These are phyloP conservation scores for Abscondita cerata DNA, from an alignment of 2,888 invertebrate genomes.

Conservation along the genomic window DNA sequence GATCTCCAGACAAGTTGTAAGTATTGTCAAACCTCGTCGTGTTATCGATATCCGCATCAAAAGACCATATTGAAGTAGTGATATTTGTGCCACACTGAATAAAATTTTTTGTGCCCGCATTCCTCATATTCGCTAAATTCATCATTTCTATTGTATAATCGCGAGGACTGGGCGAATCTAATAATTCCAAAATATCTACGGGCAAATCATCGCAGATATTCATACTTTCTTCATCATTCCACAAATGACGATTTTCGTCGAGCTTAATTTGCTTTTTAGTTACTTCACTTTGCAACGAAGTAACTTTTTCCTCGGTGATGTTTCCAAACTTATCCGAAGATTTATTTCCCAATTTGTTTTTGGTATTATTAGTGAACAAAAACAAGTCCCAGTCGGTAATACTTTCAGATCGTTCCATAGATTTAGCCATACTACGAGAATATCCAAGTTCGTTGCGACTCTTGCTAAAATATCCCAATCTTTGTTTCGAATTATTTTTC, in stretches of 20 bases:
- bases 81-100: constrained; percentile 62
- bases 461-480: constrained; percentile 39
- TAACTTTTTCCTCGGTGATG: constrained; percentile 21
- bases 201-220: constrained; percentile 68
- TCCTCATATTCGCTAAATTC: constrained; percentile 49
- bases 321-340: constrained; percentile 18
- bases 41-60: constrained; percentile 37
- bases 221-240: constrained; percentile 45
- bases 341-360: constrained; percentile 19
- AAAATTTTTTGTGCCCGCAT: constrained; percentile 50
- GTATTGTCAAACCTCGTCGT: constrained; percentile 42
- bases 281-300: constrained; percentile 10
- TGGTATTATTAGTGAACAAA: constrained; percentile 54
- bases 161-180: constrained; percentile 65
- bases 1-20: constrained; percentile 40
- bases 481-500: constrained; percentile 39
- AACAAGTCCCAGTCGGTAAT: constrained; percentile 66
- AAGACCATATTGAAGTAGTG: constrained; percentile 64
- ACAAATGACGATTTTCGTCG: constrained; percentile 24
- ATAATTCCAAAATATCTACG: constrained; percentile 66
- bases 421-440: constrained; percentile 48
- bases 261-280: constrained; percentile 5
- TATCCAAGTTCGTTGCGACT: constrained; percentile 43
- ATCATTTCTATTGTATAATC: constrained; percentile 49
- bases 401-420: constrained; percentile 60